Base-by-base conservation (phyloP, 2,797 vertebrate genomes). In the Myotis myotis region DNA sequence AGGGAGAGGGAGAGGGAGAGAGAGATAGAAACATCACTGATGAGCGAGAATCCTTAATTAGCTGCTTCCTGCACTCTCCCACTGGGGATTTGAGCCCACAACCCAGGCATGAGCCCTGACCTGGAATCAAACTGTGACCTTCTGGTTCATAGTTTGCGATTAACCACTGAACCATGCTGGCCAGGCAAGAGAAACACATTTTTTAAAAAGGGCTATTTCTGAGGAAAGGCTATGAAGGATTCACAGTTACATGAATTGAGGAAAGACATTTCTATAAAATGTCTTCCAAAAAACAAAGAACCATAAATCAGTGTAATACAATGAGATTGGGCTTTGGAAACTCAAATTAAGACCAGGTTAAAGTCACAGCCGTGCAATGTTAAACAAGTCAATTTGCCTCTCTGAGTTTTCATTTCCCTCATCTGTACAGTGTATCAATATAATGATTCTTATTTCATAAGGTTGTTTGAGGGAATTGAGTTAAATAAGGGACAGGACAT, bases 361-460 rank as follows among this genome's bases (percentile, higher is more conserved):
- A 90, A 92, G 44, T 51, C 55, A 49, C 12, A 94, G 64, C 10
- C 75, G 10, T 76, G 44, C 60, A 89, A 57, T 90, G 55, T 82
- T 57, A 82, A 28, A 38, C 49, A 81, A 90, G 25, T 95, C 71
- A 70, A 51, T 88, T 96, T 66, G 25, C 57, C 49, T 91, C 55
- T 90, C 78, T 66, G 55, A 70, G 33, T 91, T 85, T 83, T 38
- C 53, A 80, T 80, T 92, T 91, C 20, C 44, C 47, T 89, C 20
- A 51, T 51, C 38, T 22, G 11, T 79, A 68, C 17, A 87, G 51
- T 79, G 44, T 79, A 51, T 78, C 36, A 36, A 47, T 33, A 89
- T 93, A 68, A 81, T 83, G 38, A 78, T 38, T 87, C 28, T 57
- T 55, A 79, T 74, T 87, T 84, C 49, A 94, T 89, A 72, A 87